phyloP scores from a whole-genome alignment of 2,113 vertebrate species.

The Setophaga petechia region DNA sequence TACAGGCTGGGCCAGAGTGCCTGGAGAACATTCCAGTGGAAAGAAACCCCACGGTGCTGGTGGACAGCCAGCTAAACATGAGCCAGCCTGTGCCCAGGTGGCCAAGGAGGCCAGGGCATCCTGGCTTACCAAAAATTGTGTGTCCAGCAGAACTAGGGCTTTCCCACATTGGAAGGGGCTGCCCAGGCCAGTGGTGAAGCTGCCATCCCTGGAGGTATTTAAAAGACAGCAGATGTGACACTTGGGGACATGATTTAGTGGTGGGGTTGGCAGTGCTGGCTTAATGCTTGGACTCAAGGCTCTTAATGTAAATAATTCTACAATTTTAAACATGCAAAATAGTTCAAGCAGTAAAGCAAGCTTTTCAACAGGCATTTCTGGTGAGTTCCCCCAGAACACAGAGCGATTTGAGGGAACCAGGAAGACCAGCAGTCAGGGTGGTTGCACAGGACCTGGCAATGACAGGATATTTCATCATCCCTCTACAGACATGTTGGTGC shows the following conservation, averaged over 20 bases:
- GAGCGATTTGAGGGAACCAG: neutral
- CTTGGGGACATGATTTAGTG: neutral
- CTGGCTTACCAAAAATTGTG: neutral
- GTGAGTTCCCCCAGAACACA: neutral
- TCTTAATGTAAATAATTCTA: neutral
- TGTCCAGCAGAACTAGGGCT: neutral
- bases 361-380: neutral
- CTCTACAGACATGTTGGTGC: rapidly evolving
- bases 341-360: neutral
- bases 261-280: neutral
- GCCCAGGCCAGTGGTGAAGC: too few species aligned
- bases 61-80: neutral
- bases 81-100: neutral
- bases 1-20: neutral
- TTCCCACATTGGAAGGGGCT: neutral
- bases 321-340: rapidly evolving
- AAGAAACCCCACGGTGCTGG: neutral
- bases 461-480: neutral
- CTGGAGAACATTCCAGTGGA: neutral
- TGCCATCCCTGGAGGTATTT: neutral
- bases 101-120: neutral
- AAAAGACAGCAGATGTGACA: neutral
- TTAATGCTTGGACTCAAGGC: neutral
- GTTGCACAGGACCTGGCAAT: neutral
- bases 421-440: neutral